phyloP scores from a whole-genome alignment of 2,113 vertebrate species.

The Accipiter cooperii region DNA sequence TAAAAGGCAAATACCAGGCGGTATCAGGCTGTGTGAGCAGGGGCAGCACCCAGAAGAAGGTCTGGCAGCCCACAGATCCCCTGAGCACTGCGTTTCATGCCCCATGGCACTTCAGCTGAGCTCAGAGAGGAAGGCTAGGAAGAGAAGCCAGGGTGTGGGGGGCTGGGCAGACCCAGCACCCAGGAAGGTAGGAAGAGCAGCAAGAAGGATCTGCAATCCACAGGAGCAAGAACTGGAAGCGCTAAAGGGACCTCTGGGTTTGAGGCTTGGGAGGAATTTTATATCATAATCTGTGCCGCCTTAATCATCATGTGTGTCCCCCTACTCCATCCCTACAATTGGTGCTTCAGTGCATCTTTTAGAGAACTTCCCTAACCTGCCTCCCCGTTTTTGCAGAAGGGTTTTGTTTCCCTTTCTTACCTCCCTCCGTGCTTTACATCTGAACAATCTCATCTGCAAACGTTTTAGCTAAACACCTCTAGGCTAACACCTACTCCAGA shows the following conservation, averaged over 20 bases:
- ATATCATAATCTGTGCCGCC: neutral
- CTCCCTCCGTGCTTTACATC: neutral
- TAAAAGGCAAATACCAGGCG: neutral
- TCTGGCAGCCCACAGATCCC: neutral
- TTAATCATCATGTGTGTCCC: neutral
- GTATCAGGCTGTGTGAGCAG: neutral
- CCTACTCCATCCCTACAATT: neutral
- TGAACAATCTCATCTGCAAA: neutral
- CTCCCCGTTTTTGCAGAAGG: neutral
- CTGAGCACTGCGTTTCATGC: neutral
- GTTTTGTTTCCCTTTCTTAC: neutral
- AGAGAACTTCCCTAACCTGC: neutral
- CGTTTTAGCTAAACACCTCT: neutral
- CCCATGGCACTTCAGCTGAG: neutral
- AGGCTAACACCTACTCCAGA: neutral
- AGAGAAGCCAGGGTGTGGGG: fast-evolving
- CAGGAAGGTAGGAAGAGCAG: neutral
- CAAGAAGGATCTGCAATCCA: neutral
- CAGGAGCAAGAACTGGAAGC: neutral
- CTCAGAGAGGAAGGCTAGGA: neutral
- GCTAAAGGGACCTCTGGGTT: neutral
- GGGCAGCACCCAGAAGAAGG: neutral
- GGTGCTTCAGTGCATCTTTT: neutral
- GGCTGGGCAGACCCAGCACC: neutral
- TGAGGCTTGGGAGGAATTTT: neutral